phyloP scores from a whole-genome alignment of 2,888 invertebrate genomes.

The Cloeon dipterum region DNA sequence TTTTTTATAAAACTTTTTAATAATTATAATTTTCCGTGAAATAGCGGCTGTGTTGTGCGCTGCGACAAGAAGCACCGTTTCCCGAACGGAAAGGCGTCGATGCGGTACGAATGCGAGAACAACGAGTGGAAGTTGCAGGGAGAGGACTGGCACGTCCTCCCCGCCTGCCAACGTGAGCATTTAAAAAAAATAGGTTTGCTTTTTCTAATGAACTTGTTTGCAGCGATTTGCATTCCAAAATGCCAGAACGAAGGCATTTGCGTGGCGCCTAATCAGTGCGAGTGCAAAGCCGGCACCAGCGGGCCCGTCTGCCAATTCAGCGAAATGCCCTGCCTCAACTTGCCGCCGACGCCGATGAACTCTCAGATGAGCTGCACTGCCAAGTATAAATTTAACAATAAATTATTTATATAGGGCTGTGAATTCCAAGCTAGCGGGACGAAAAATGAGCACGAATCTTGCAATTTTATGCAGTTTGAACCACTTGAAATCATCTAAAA shows the following conservation, averaged over 20 bases:
- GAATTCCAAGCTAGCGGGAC: no score
- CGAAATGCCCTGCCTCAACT: slow-evolving; percentile 42
- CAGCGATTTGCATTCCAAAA: slow-evolving; percentile 47
- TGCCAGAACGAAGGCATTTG: slow-evolving; percentile 71
- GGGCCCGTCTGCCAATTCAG: slow-evolving; percentile 54
- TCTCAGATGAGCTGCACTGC: slow-evolving; percentile 33
- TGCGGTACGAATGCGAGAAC: slow-evolving; percentile 23
- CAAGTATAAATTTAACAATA: slow-evolving; percentile 37
- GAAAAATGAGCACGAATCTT: no score
- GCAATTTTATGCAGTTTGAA: no score
- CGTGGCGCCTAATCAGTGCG: slow-evolving; percentile 44
- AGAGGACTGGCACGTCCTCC: slow-evolving; percentile 22
- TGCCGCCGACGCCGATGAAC: slow-evolving; percentile 40
- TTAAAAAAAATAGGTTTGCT: no score
- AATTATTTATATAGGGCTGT: no score
- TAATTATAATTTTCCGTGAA: no score
- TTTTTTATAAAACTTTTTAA: no score
- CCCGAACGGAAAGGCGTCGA: slow-evolving; percentile 23
- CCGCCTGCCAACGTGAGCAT: slow-evolving; percentile 36
- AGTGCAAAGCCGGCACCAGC: slow-evolving; percentile 45
- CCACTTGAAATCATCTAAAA: no score
- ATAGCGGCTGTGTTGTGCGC: slow-evolving; percentile 25
- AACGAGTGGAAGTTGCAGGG: slow-evolving; percentile 24
- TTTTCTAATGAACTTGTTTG: no score
- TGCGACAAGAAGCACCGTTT: slow-evolving; percentile 26